Evolutionary conservation across 1,140 invertebrate species (phyloP), one percentile per base, ranked within the genome.

Genomic region (Ips typographus): DNA sequence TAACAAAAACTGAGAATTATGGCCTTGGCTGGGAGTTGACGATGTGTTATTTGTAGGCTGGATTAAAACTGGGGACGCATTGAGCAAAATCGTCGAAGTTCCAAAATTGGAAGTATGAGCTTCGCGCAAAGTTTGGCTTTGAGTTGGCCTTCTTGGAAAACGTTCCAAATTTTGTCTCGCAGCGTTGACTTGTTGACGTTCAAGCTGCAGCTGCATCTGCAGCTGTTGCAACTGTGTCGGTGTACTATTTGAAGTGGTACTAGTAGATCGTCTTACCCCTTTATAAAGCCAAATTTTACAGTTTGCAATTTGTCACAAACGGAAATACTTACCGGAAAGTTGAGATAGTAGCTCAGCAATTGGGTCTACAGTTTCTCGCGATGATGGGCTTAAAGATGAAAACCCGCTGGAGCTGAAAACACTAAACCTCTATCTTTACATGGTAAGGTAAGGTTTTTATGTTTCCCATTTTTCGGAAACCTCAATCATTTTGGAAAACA

Each of bases 331-430:
- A 73, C 72, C 74, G 39, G 94, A 95, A 76, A 98, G 85, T 82
- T 96, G 94, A 60, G 94, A 95, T 64, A 97, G 83, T 71, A 97
- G 84, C 84, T 98, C 94, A 49, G 94, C 93, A 74, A 98, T 98
- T 61, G 95, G 95, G 87, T 98, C 95, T 78, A 94, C 92, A 73
- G 92, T 89, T 79, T 98, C 95, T 74, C 93, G 89, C 78, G 90
- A 92, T 75, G 92, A 93, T 68, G 90, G 91, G 74, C 92, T 94
- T 74, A 91, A 81, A 65, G 89, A 88, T 68, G 89, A 86, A 56
- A 94, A 85, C 58, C 91, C 92, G 75, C 91, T 91, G 73, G 92
- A 89, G 82, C 90, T 90, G 75, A 73, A 80, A 77, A 80, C 74
- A 77, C 79, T 78, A 71, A 67, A 64, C 58, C 65, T 70, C 59